Conservation (phyloP, 37 sponge, comb jelly and placozoan species). For the Beroe forskalii region DNA sequence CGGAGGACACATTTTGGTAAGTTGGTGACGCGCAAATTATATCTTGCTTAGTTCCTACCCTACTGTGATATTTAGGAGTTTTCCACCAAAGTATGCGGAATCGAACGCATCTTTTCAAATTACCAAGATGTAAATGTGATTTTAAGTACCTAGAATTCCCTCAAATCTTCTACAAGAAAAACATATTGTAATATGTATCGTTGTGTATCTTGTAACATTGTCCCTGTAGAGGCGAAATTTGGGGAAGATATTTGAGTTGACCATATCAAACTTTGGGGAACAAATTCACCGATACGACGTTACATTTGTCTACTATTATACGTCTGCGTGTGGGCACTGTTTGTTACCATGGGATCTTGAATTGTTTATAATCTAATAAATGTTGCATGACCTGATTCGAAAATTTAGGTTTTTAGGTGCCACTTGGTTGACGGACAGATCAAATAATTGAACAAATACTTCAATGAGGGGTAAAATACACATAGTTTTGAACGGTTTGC, state of each 20-base stretch:
- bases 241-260: conserved; percentile 54
- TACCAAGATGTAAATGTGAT: too few relatives aligned
- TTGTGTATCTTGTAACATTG: not conserved
- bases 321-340: conserved; percentile 19
- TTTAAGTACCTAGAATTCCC: not conserved
- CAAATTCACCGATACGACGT: conserved; percentile 58
- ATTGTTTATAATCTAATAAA: not conserved
- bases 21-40: too few relatives aligned
- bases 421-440: too few relatives aligned
- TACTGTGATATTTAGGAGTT: too few relatives aligned
- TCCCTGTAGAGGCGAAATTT: conserved; percentile 7
- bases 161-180: not conserved
- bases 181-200: too few relatives aligned
- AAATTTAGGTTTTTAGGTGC: not conserved
- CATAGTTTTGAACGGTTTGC: too few relatives aligned
- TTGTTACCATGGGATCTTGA: not conserved
- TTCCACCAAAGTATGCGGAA: too few relatives aligned
- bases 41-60: too few relatives aligned
- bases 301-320: conserved; percentile 40
- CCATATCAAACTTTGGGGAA: conserved; percentile 50
- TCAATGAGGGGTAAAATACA: too few relatives aligned
- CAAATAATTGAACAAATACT: too few relatives aligned
- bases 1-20: conserved; percentile 51
- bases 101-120: too few relatives aligned
- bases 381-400: not conserved